These are phyloP conservation scores for Plectropomus leopardus DNA, from an alignment of 2,113 vertebrate species.

Conservation along the genomic window DNA sequence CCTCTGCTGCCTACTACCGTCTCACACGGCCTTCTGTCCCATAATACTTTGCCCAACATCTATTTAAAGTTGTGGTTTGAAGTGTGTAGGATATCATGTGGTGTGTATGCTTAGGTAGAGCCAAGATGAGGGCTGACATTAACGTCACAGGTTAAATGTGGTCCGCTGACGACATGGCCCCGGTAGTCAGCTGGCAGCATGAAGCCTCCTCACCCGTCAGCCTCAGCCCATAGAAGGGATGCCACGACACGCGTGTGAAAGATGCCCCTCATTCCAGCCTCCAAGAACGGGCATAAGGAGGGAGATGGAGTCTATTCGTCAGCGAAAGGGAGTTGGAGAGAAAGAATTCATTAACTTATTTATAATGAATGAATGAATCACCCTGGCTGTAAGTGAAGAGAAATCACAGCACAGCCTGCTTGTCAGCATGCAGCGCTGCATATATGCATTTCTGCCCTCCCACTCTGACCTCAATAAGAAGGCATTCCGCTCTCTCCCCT, in stretches of 20 bases:
- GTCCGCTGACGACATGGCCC: slow-evolving; percentile 70
- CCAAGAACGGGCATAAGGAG: slow-evolving; percentile 55
- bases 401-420: slow-evolving; percentile 18
- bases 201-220: slow-evolving; percentile 47
- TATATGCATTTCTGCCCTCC: slow-evolving; percentile 56
- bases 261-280: slow-evolving; percentile 80
- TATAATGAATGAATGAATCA: slow-evolving; percentile 47
- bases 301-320: slow-evolving; percentile 43
- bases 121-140: slow-evolving; percentile 71
- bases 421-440: slow-evolving; percentile 29
- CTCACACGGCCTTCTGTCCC: slow-evolving; percentile 1
- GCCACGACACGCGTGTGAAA: slow-evolving; percentile 77
- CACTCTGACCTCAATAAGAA: slow-evolving; percentile 79
- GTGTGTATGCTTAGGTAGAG: slow-evolving; percentile 47
- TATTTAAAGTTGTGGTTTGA: slow-evolving; percentile 68
- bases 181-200: slow-evolving; percentile 53
- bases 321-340: slow-evolving; percentile 13
- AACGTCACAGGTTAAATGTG: slow-evolving; percentile 83
- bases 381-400: slow-evolving; percentile 24
- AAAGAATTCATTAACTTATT: slow-evolving; percentile 34
- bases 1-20: not conserved
- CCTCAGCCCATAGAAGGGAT: slow-evolving; percentile 83
- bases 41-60: slow-evolving; percentile 38
- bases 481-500: slow-evolving; percentile 67
- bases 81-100: slow-evolving; percentile 70